Percentiles rank a stretch among this genome's conserved stretches.
phyloP scores from a whole-genome alignment of 2,113 vertebrate genomes.

The Meles meles region DNA sequence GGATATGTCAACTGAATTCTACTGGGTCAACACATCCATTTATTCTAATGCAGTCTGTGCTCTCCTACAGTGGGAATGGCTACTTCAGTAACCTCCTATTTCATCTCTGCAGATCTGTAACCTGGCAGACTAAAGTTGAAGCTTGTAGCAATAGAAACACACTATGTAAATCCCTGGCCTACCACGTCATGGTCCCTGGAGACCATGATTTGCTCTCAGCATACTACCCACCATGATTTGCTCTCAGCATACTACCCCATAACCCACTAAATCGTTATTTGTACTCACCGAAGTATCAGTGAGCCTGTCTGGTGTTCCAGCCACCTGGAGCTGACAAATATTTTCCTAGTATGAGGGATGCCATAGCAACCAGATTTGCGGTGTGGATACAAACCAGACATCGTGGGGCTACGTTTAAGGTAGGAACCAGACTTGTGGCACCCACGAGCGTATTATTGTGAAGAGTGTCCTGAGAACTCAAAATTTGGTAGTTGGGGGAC shows the following conservation, averaged over 20 bases:
- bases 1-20: neutral
- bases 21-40: neutral
- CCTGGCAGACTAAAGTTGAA: neutral
- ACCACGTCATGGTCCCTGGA: neutral
- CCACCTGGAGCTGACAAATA: constrained; percentile 75
- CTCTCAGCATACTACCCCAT: constrained; percentile 8
- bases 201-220: constrained; percentile 21
- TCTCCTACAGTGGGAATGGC: neutral
- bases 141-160: neutral
- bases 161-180: neutral
- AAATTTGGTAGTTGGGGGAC: neutral
- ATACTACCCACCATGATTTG: constrained; percentile 26
- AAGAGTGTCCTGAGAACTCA: constrained; percentile 4
- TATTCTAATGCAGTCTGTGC: neutral
- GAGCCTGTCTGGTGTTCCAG: constrained; percentile 46
- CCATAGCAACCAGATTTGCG: constrained; percentile 72
- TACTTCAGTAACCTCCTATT: neutral
- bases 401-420: neutral
- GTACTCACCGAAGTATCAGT: constrained; percentile 25
- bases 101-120: neutral
- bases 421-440: neutral
- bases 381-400: constrained; percentile 59
- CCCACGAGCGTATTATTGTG: neutral
- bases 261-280: constrained; percentile 45
- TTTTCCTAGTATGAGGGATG: constrained; percentile 67